phyloP scores from a whole-genome alignment of 2,113 vertebrate species.

The Myotis lucifugus region DNA sequence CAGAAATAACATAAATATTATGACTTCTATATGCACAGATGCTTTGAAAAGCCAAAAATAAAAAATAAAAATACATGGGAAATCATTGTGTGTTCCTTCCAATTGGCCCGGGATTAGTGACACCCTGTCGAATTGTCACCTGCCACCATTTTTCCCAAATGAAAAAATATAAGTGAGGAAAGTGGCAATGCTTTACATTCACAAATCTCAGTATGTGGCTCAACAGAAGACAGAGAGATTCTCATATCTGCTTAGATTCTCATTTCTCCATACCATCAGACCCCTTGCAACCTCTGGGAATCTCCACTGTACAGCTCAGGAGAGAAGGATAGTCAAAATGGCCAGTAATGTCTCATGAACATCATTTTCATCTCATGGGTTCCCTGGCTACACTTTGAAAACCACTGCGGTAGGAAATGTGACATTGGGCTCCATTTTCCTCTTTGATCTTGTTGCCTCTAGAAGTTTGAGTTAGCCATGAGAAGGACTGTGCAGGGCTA shows the following conservation, averaged over 20 bases:
- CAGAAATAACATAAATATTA: neutral
- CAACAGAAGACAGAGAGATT: neutral
- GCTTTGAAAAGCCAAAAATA: constrained; percentile 3
- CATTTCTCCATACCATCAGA: rapidly evolving
- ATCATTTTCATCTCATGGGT: neutral
- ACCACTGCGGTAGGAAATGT: neutral
- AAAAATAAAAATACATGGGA: neutral
- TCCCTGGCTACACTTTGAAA: neutral
- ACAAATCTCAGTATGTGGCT: neutral
- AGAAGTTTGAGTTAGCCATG: neutral
- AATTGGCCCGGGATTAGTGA: neutral
- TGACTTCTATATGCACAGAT: neutral
- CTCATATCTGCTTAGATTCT: neutral
- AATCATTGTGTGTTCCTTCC: neutral
- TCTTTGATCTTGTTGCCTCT: neutral
- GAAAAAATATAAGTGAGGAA: neutral
- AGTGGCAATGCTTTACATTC: neutral
- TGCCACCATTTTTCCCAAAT: neutral
- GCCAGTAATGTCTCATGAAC: neutral
- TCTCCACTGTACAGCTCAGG: rapidly evolving
- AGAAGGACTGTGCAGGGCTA: neutral
- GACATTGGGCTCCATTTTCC: neutral
- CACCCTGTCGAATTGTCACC: neutral
- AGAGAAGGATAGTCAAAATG: neutral
- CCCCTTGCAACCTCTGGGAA: neutral